Evolutionary conservation across 2,888 invertebrate genomes (phyloP).

Genomic region (Drosophila basisetae): DNA sequence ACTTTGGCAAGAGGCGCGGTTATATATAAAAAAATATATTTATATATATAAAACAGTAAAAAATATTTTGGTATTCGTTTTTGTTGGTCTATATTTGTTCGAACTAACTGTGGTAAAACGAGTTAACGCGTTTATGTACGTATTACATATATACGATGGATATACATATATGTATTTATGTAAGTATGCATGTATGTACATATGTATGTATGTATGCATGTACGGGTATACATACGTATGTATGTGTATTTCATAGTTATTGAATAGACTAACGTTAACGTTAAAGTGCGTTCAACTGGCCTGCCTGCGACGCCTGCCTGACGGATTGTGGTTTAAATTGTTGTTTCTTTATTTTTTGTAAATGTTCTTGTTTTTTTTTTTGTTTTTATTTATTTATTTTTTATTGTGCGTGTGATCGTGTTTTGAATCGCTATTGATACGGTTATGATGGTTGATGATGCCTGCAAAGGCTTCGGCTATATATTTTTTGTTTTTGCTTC

Average conservation of each 20-base stretch:
- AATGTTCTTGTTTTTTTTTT: not conserved
- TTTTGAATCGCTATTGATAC: slow-evolving; percentile 36
- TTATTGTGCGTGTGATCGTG: slow-evolving; percentile 13
- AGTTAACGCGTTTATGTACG: slow-evolving; percentile 12
- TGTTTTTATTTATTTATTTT: not conserved
- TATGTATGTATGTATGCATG: not conserved
- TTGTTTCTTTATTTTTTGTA: not conserved
- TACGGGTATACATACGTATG: not conserved
- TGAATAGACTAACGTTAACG: slow-evolving; percentile 20
- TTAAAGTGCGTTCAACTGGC: slow-evolving; percentile 30
- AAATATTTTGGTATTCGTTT: not conserved
- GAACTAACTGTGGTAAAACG: slow-evolving; percentile 6
- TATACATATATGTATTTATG: slow-evolving; percentile 28
- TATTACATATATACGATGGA: slow-evolving; percentile 8
- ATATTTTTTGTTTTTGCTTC: not conserved
- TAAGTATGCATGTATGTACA: slow-evolving; percentile 11
- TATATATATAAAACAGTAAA: slow-evolving; percentile 1
- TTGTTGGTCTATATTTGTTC: not conserved
- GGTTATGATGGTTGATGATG: slow-evolving; percentile 36
- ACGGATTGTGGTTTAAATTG: slow-evolving; percentile 27
- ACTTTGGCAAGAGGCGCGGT: slow-evolving; percentile 11
- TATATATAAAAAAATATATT: not conserved
- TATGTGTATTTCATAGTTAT: slow-evolving; percentile 13
- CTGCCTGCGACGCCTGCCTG: slow-evolving; percentile 50
- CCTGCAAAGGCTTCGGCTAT: slow-evolving; percentile 16